Conservation (phyloP, 1,140 invertebrate species). For the Drosophila ironensis region DNA sequence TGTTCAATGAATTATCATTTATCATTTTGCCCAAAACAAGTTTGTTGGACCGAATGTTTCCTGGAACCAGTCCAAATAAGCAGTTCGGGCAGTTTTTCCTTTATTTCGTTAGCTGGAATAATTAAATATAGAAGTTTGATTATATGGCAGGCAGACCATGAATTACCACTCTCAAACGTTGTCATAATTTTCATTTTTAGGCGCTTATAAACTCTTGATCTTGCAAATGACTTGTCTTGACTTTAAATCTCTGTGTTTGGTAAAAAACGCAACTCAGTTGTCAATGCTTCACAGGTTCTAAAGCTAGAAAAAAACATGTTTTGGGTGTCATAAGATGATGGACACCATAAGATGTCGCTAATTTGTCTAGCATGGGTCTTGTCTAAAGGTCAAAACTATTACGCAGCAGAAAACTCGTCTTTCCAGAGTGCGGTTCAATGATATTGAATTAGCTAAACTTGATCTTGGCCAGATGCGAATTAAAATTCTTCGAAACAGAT, state of each 20-base stretch:
- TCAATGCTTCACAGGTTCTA: constrained; percentile 18
- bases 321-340: constrained; percentile 5
- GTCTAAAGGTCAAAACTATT: constrained; percentile 56
- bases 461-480: constrained; percentile 47
- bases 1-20: constrained; percentile 7
- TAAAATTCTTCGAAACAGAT: constrained; percentile 19
- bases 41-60: constrained; percentile 25
- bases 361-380: constrained; percentile 25
- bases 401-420: constrained; percentile 62
- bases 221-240: constrained; percentile 3
- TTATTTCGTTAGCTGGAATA: constrained; percentile 1
- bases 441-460: constrained; percentile 51
- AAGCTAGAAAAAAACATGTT: constrained; percentile 34
- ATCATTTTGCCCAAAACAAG: constrained; percentile 8
- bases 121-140: constrained; percentile 10
- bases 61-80: constrained; percentile 15
- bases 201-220: constrained; percentile 5
- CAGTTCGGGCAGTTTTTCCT: neutral
- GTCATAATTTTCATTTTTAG: constrained; percentile 8
- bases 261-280: neutral
- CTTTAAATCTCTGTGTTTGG: neutral
- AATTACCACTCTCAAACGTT: neutral
- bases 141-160: neutral
- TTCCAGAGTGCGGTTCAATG: constrained; percentile 41
- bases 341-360: constrained; percentile 29